Evolutionary conservation across 2,113 vertebrate species (phyloP).

Genomic region (Leptocoma aspasia): DNA sequence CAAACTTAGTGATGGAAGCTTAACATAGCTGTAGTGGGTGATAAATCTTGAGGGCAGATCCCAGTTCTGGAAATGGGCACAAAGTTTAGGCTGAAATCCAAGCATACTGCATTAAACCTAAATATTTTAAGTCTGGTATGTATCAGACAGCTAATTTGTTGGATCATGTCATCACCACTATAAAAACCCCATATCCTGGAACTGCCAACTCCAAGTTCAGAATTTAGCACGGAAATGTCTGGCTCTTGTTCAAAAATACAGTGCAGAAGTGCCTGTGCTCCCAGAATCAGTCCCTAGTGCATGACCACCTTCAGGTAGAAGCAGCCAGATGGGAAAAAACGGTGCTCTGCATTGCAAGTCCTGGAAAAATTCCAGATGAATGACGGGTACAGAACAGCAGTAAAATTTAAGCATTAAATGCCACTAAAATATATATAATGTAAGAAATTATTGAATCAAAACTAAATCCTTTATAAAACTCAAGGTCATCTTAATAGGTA

Average conservation of each 20-base stretch:
- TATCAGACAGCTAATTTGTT: constrained; percentile 60
- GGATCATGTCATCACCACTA: constrained; percentile 34
- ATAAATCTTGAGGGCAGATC: constrained; percentile 37
- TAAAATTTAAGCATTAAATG: neutral
- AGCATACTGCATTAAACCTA: constrained; percentile 58
- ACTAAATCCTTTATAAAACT: neutral
- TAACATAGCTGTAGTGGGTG: neutral
- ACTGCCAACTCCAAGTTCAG: constrained; percentile 35
- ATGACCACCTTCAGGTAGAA: constrained; percentile 30
- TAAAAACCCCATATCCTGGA: constrained; percentile 36
- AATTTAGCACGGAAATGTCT: constrained; percentile 27
- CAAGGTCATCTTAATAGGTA: neutral
- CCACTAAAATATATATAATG: neutral
- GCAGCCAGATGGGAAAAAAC: constrained; percentile 6
- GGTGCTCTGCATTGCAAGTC: neutral
- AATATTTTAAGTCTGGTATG: constrained; percentile 59
- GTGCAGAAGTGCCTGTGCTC: neutral
- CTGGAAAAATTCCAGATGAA: constrained; percentile 44
- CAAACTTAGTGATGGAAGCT: neutral
- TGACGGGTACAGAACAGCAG: neutral
- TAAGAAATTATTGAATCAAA: neutral
- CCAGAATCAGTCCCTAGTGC: constrained; percentile 10
- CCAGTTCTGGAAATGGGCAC: constrained; percentile 4
- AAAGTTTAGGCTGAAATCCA: constrained; percentile 53
- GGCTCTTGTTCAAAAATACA: neutral